Evolutionary conservation across 2,797 vertebrate species (phyloP).

Genomic region (Lepus townsendii): DNA sequence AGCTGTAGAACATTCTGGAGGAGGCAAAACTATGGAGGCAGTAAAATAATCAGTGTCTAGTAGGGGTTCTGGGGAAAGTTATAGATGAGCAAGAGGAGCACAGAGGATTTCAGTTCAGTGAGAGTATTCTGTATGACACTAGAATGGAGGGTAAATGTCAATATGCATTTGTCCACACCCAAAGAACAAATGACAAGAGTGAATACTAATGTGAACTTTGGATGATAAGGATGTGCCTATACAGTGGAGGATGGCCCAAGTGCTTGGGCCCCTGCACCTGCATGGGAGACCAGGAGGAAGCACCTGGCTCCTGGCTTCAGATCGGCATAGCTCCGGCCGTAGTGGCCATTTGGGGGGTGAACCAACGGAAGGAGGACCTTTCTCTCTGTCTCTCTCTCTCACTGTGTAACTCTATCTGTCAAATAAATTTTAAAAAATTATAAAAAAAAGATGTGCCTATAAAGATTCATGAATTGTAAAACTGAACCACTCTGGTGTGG

Average conservation of each 20-base stretch:
- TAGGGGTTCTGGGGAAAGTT: background rate
- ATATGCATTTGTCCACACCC: background rate
- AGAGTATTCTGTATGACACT: background rate
- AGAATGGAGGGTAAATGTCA: background rate
- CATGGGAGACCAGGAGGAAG: too few relatives aligned
- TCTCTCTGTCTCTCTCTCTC: too few relatives aligned
- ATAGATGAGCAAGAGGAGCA: background rate
- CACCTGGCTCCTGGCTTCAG: too few relatives aligned
- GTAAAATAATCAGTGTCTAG: background rate
- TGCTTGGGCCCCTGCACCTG: too few relatives aligned
- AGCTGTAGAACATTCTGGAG: background rate
- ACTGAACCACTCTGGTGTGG: too few relatives aligned
- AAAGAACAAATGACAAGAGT: background rate
- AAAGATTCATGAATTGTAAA: background rate
- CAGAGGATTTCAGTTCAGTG: background rate
- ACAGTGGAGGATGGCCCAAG: too few relatives aligned
- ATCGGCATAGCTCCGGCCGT: too few relatives aligned
- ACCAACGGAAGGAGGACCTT: too few relatives aligned
- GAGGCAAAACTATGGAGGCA: background rate
- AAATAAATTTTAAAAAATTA: too few relatives aligned
- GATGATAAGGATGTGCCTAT: background rate
- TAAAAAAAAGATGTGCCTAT: background rate
- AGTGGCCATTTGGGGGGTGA: too few relatives aligned
- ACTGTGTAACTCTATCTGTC: too few relatives aligned
- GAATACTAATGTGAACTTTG: too few relatives aligned